These are phyloP conservation scores for Terrapene triunguis DNA, from an alignment of 2,113 vertebrate species.

Conservation along the genomic window DNA sequence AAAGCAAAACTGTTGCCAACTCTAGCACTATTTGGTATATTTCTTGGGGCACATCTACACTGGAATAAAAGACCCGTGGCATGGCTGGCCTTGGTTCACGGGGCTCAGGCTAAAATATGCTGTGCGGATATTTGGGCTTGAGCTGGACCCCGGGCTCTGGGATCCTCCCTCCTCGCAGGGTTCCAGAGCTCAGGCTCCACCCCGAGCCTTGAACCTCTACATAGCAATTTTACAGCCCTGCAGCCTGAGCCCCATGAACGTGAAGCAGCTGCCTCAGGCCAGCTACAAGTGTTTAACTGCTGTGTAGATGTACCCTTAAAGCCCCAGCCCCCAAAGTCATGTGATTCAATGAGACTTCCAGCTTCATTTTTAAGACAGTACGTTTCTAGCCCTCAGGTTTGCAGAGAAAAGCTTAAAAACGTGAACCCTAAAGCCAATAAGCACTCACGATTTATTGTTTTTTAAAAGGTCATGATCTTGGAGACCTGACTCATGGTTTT, in stretches of 20 bases:
- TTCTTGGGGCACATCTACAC: not conserved
- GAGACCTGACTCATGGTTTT: not conserved
- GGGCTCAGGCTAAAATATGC: not conserved
- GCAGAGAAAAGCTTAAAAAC: rapidly evolving
- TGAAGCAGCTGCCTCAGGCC: not conserved
- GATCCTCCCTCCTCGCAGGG: not conserved
- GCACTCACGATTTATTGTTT: not conserved
- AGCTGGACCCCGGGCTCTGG: not conserved
- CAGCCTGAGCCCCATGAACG: not conserved
- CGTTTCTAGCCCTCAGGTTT: not conserved
- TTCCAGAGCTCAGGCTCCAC: not conserved
- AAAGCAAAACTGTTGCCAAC: not conserved
- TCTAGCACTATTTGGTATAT: not conserved
- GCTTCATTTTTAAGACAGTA: not conserved
- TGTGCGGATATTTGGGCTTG: not conserved
- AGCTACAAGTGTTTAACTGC: not conserved
- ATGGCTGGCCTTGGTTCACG: not conserved
- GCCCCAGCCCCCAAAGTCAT: not conserved
- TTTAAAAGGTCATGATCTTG: not conserved
- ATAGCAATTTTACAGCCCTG: not conserved
- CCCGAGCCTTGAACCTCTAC: not conserved
- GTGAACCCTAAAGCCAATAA: not conserved
- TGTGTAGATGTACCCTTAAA: not conserved
- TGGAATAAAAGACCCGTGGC: not conserved
- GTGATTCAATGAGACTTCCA: not conserved